A percentile compares a stretch with the other conserved stretches of the same genome.
Evolutionary conservation across 2,797 vertebrate genomes (phyloP).

Genomic region (Cyprinodon diabolis): DNA sequence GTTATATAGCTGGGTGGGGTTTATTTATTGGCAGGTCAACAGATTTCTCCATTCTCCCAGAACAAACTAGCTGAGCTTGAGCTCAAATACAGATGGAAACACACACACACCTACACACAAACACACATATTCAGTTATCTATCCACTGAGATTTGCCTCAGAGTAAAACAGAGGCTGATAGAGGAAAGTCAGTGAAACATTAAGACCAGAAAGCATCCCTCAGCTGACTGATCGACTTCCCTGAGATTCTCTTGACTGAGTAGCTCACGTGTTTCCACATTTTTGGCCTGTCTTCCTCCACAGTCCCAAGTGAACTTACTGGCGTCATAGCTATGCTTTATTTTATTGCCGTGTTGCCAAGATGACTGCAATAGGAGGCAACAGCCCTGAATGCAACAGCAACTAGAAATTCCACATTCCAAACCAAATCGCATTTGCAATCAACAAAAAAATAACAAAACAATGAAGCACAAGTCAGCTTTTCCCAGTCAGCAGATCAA

Average conservation of each 20-base stretch:
- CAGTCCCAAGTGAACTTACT: constrained; percentile 35
- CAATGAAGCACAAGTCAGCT: constrained; percentile 59
- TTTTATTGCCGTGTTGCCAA: constrained; percentile 46
- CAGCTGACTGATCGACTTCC: constrained; percentile 49
- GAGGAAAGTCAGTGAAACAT: constrained; percentile 69
- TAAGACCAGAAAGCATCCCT: constrained; percentile 76
- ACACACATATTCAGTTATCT: constrained; percentile 45
- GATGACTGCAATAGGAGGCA: constrained; percentile 42
- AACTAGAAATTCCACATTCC: constrained; percentile 63
- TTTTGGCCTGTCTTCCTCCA: constrained; percentile 44
- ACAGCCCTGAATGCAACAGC: constrained; percentile 43
- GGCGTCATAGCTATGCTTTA: constrained; percentile 50
- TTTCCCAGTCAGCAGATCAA: constrained; percentile 61
- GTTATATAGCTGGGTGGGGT: constrained; percentile 65
- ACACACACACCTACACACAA: constrained; percentile 34
- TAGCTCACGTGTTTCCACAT: constrained; percentile 50
- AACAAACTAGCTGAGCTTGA: constrained; percentile 39
- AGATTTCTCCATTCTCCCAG: constrained; percentile 57
- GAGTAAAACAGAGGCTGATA: constrained; percentile 49
- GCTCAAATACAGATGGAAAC: constrained; percentile 24
- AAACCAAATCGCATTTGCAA: constrained; percentile 73
- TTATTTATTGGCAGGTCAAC: constrained; percentile 51
- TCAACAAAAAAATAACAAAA: constrained; percentile 54
- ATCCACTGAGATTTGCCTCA: constrained; percentile 48
- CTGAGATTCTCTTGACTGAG: constrained; percentile 42